Conservation (phyloP, 2,888 invertebrate species). For the Tuberolachnus salignus region DNA sequence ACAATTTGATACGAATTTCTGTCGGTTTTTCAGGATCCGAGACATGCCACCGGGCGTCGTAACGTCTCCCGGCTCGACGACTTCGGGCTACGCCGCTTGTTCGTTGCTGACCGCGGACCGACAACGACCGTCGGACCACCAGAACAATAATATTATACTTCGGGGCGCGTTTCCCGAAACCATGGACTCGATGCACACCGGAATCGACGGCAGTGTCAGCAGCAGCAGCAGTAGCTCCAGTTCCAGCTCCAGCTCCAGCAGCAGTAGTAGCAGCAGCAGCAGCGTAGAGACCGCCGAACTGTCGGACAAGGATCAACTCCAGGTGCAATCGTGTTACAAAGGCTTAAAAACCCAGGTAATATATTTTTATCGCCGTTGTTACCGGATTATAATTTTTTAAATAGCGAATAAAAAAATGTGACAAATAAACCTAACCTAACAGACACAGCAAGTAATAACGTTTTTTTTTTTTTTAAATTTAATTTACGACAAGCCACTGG, state of each 20-base stretch:
- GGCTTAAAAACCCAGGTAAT: constrained; percentile 77
- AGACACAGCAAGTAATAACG: no score
- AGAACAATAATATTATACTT: no score
- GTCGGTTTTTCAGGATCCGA: constrained; percentile 16
- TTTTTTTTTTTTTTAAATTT: no score
- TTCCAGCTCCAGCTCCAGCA: constrained; percentile 57
- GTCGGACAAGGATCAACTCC: constrained; percentile 70
- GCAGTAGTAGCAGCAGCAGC: constrained; percentile 56
- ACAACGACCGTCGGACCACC: constrained; percentile 10
- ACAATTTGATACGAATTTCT: no score
- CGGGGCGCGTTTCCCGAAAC: constrained; percentile 18
- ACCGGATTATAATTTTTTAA: no score
- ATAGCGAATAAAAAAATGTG: no score
- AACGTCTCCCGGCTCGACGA: constrained; percentile 24
- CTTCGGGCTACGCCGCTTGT: constrained; percentile 45
- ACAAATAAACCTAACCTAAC: no score
- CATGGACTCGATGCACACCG: constrained; percentile 58
- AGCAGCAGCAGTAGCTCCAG: constrained; percentile 57
- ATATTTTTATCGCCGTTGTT: not conserved
- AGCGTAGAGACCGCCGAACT: constrained; percentile 63
- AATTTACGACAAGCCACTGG: no score
- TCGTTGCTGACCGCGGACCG: constrained; percentile 19
- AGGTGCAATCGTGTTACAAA: constrained; percentile 76
- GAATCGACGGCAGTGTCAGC: no score
- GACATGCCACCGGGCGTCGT: constrained; percentile 44